Evolutionary conservation across 2,113 vertebrate genomes (phyloP).

Genomic region (Microcebus lehilahytsara): DNA sequence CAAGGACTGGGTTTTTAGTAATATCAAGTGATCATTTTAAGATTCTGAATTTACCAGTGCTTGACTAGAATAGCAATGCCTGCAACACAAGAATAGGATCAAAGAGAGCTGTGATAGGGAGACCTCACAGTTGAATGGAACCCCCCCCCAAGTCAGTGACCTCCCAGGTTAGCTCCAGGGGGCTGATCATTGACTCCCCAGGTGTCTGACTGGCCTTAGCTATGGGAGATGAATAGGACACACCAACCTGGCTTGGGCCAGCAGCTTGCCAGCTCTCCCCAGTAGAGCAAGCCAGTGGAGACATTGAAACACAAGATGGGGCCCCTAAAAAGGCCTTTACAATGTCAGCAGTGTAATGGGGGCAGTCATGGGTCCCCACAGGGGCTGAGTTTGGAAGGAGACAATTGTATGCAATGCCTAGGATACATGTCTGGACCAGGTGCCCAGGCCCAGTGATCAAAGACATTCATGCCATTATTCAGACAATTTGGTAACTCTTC

Average conservation of each 20-base stretch:
- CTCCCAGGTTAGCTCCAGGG: not conserved
- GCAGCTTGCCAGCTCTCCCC: not conserved
- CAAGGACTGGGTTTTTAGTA: not conserved
- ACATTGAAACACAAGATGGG: not conserved
- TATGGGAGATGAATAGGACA: not conserved
- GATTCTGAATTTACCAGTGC: not conserved
- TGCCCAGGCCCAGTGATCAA: not conserved
- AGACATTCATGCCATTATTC: not conserved
- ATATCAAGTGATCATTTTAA: not conserved
- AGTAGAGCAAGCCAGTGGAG: not conserved
- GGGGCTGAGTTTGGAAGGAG: not conserved
- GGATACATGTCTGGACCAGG: not conserved
- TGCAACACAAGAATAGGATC: not conserved
- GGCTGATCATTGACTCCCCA: not conserved
- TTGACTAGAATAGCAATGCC: not conserved
- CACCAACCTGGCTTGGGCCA: not conserved
- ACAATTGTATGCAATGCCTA: not conserved
- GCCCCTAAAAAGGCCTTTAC: not conserved
- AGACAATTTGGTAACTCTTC: not conserved
- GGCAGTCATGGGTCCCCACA: not conserved
- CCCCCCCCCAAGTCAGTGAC: not conserved
- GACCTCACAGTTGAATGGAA: not conserved
- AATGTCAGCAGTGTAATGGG: not conserved
- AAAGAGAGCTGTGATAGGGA: not conserved
- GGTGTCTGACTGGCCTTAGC: not conserved